Evolutionary conservation across 2,888 invertebrate genomes (phyloP).

Genomic region (Andrena haemorrhoa): DNA sequence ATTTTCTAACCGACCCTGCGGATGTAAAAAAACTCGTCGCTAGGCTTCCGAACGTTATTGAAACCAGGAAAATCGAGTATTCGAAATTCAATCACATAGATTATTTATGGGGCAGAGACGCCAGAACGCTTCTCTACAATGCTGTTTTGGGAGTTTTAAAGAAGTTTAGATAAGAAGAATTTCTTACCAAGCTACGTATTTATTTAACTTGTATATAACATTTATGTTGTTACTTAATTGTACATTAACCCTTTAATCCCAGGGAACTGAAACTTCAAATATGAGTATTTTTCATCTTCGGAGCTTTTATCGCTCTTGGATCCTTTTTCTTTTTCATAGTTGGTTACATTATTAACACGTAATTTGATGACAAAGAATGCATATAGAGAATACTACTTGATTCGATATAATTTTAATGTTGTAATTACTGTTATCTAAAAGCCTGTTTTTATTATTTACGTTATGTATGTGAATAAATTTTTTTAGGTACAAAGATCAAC

Average conservation of each 20-base stretch:
- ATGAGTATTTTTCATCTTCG: neutral
- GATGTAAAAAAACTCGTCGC: slow-evolving; percentile 79
- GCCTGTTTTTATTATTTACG: neutral
- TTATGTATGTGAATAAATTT: neutral
- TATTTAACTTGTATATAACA: slow-evolving; percentile 19
- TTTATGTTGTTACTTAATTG: slow-evolving; percentile 6
- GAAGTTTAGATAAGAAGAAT: slow-evolving; percentile 57
- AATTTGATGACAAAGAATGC: slow-evolving; percentile 2
- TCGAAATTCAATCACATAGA: slow-evolving; percentile 83
- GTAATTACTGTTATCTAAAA: neutral
- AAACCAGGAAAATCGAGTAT: slow-evolving; percentile 77
- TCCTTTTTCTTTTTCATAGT: neutral
- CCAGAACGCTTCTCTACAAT: slow-evolving; percentile 78
- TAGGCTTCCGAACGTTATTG: slow-evolving; percentile 78
- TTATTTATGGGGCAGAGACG: slow-evolving; percentile 82
- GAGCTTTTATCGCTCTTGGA: neutral
- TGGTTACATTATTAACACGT: neutral
- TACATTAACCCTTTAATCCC: neutral
- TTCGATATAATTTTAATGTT: neutral
- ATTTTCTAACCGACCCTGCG: slow-evolving; percentile 86
- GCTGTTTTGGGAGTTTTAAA: slow-evolving; percentile 71
- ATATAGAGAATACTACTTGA: neutral
- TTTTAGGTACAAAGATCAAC: neutral
- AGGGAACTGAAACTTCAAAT: neutral
- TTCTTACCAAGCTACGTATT: slow-evolving; percentile 14